Conservation (phyloP, 1,140 invertebrate species). For the Dinoponera quadriceps region DNA sequence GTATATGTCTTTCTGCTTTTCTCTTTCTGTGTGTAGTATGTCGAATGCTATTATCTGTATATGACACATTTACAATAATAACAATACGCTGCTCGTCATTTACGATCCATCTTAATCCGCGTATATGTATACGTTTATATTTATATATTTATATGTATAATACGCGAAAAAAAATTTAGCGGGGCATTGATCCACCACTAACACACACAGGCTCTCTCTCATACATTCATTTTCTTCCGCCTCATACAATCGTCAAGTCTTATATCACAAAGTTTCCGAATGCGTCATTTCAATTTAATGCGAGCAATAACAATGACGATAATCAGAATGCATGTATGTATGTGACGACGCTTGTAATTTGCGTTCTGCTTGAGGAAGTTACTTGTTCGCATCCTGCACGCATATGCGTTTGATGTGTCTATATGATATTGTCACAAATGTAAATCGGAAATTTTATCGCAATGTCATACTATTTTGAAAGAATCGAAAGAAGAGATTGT, state of each 20-base stretch:
- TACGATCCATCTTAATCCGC: conserved; percentile 72
- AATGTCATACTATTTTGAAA: conserved; percentile 5
- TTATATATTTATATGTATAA: conserved; percentile 77
- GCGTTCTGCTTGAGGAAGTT: not conserved
- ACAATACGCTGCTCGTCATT: conserved; percentile 81
- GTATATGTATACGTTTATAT: conserved; percentile 75
- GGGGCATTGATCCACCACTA: conserved; percentile 19
- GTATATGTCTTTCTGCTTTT: conserved; percentile 10
- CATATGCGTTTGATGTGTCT: not conserved
- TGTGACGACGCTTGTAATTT: conserved; percentile 22
- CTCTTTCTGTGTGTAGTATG: conserved; percentile 59
- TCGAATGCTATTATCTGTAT: conserved; percentile 80
- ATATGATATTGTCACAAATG: conserved; percentile 1
- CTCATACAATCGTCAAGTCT: conserved; percentile 70
- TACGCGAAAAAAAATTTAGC: conserved; percentile 78
- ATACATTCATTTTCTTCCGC: not conserved
- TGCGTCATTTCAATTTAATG: conserved; percentile 63
- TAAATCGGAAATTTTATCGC: not conserved
- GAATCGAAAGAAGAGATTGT: not conserved
- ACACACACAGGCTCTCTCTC: conserved; percentile 22
- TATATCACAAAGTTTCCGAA: conserved; percentile 71
- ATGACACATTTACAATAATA: conserved; percentile 84
- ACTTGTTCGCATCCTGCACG: not conserved
- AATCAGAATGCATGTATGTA: conserved; percentile 2
- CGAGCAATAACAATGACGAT: conserved; percentile 21